Evolutionary conservation across 2,888 invertebrate genomes (phyloP), one percentile per base, ranked within the genome.

Genomic region (Ectemnius lituratus): DNA sequence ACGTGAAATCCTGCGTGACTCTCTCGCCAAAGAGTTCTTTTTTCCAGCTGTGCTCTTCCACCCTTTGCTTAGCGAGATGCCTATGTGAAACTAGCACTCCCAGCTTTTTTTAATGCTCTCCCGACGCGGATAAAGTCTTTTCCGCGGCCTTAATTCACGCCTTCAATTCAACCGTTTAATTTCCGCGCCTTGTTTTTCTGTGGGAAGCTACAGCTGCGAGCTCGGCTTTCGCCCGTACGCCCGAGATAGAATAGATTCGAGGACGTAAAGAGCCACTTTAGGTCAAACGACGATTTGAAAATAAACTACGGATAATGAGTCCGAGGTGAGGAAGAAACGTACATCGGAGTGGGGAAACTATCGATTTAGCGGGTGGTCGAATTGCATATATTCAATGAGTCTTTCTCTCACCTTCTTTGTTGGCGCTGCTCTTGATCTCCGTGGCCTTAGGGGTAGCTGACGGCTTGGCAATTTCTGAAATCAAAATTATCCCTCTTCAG

Each of bases 381-480:
- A 67, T 28, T 63, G 75, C 68, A 70, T 79, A 68, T 67, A 79
- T 82, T 82, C 76, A 74, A 76, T 70, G 73, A 65, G 61, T 23
- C 47, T 14, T 13, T 72, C 92, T 94, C 92, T 94, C 91, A 95
- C 95, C 94, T 92, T 95, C 95, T 94, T 95, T 95, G 89, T 95
- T 94, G 62, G 94, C 92, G 86, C 92, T 94, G 91, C 95, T 95
- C 89, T 95, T 95, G 93, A 95, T 95, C 92, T 95, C 95, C 68
- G 95, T 95, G 78, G 96, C 94, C 92, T 96, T 94, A 75, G 97
- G 95, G 78, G 96, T 95, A 72, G 95, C 95, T 75, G 97, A 97
- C 72, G 97, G 97, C 94, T 96, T 94, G 67, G 96, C 96, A 89
- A 97, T 97, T 93, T 96, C 97, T 97, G 93, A 79, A 93, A 93